phyloP scores from a whole-genome alignment of 2,113 vertebrate genomes.

The Rhineura floridana region DNA sequence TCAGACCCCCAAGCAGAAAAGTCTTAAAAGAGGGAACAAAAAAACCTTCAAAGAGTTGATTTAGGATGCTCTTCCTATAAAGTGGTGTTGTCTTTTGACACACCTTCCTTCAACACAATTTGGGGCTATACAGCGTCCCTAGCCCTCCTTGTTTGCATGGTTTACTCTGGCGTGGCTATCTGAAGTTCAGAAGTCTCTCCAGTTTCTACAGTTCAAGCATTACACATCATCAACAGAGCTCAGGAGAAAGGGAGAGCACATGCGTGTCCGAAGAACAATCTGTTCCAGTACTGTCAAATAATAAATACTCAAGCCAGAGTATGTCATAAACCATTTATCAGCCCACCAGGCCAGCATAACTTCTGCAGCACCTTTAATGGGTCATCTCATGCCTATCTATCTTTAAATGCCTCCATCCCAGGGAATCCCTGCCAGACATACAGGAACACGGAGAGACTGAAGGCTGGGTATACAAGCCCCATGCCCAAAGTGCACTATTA shows the following conservation, averaged over 20 bases:
- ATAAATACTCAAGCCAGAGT: neutral
- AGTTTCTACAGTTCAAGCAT: neutral
- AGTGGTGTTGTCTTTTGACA: constrained; percentile 9
- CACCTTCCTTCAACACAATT: neutral
- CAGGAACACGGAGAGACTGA: neutral
- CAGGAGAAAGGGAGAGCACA: neutral
- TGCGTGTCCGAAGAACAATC: neutral
- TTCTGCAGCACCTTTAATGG: neutral
- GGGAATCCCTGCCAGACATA: neutral
- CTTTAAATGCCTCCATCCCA: neutral
- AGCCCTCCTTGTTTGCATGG: neutral
- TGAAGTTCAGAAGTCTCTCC: constrained; percentile 1
- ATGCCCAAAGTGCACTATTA: neutral
- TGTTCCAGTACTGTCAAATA: neutral
- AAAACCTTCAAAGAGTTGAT: neutral
- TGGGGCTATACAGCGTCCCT: neutral
- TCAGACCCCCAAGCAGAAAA: neutral
- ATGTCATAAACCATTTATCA: neutral
- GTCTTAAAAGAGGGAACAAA: neutral
- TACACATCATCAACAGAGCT: neutral
- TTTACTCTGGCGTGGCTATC: neutral
- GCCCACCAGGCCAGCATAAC: neutral
- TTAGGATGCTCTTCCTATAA: neutral
- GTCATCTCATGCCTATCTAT: neutral
- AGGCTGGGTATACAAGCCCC: neutral